Evolutionary conservation across 2,888 invertebrate species (phyloP).

Genomic region (Agonopterix arenella): DNA sequence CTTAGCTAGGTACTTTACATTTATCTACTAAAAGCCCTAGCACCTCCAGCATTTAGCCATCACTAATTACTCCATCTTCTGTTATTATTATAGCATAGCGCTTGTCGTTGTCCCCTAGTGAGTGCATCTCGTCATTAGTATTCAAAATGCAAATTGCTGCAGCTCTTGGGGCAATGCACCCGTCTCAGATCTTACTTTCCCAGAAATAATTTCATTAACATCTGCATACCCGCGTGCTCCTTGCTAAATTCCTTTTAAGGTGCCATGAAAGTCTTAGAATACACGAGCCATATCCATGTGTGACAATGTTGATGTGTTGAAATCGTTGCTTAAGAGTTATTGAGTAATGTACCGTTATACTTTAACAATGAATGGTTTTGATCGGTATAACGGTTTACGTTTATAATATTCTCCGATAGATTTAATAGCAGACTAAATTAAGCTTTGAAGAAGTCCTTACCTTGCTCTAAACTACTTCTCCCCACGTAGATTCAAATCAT

Average conservation of each 20-base stretch:
- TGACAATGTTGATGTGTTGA: too few species aligned
- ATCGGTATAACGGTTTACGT: too few species aligned
- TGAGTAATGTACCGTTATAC: neutral
- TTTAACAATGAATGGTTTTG: neutral
- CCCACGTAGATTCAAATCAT: too few species aligned
- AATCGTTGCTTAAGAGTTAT: too few species aligned
- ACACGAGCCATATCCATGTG: neutral
- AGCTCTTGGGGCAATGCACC: constrained; percentile 62
- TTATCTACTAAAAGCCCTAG: too few species aligned
- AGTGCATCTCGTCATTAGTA: constrained; percentile 60
- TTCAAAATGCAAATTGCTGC: constrained; percentile 70
- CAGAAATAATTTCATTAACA: constrained; percentile 73
- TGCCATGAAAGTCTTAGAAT: constrained; percentile 27
- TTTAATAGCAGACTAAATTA: too few species aligned
- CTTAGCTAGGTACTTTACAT: too few species aligned
- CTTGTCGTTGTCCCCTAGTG: constrained; percentile 40
- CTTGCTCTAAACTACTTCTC: too few species aligned
- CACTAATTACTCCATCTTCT: constrained; percentile 39
- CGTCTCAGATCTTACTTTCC: constrained; percentile 67
- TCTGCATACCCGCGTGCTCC: constrained; percentile 55
- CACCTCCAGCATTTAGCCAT: constrained; percentile 10
- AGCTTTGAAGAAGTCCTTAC: too few species aligned
- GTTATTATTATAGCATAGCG: constrained; percentile 45
- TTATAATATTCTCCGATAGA: too few species aligned
- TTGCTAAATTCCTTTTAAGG: constrained; percentile 48